Evolutionary conservation across 2,113 vertebrate species (phyloP), one percentile per base, ranked within the genome.

Genomic region (Centrocercus urophasianus): DNA sequence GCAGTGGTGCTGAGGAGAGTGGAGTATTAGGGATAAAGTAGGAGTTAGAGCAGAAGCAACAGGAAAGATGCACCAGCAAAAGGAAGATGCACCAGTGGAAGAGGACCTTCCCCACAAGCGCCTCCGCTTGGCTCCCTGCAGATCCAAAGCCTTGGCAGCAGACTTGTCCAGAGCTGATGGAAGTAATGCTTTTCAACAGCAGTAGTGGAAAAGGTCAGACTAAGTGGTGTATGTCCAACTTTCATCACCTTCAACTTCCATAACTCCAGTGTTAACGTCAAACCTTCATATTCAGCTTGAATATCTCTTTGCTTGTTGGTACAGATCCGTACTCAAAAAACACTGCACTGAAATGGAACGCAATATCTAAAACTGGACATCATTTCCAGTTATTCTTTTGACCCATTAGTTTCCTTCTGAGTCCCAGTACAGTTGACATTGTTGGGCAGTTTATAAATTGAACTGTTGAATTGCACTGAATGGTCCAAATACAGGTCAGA

Each of bases 271-370:
- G 13, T 47, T 30, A 66, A 47, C 1, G 3, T 38, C 70, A 59
- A 13, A 77, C 10, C 34, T 60, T 13, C 0, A 7, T 15, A 4
- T 36, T 71, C n/a, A 71, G 5, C 15, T 54, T 30, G 52, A 59
- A 47, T 8, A 4, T 3, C 4, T 0, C 2, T 8, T 25, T 79
- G 36, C n/a, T 71, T 3, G 1, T 16, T 17, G 52, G 13, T 18
- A 7, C 34, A 30, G 32, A 32, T 83, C 36, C 50, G 28, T 17
- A 7, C 66, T 40, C 36, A 59, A n/a, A 22, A 57, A 32, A 18
- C 14, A 1, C 65, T 13, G 21, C 30, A 3, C 18, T 10, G 28
- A 60, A 28, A 10, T 21, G 20, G n/a, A 57, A 5, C 16, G 28
- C 56, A 50, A 2, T 11, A 40, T 9, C 57, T 67, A 30, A 40